phyloP scores from a whole-genome alignment of 2,888 invertebrate species.

The Fragum whitleyi region DNA sequence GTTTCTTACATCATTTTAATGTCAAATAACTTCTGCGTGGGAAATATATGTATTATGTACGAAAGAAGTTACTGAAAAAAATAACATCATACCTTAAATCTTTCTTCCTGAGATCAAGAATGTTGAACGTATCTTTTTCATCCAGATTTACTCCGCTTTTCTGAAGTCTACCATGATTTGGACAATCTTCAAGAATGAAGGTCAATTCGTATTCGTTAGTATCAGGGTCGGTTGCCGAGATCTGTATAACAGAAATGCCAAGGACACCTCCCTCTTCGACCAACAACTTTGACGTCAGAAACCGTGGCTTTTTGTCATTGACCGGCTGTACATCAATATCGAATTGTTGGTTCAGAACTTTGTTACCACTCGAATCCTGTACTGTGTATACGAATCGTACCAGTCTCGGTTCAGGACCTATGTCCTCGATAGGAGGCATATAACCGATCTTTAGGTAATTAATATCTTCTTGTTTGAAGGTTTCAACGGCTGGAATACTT shows the following conservation, averaged over 20 bases:
- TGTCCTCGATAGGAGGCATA: conserved; percentile 83
- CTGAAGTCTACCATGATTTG: conserved; percentile 82
- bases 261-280: conserved; percentile 84
- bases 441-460: conserved; percentile 84
- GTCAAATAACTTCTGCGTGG: too few species aligned
- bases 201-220: conserved; percentile 79
- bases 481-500: conserved; percentile 71
- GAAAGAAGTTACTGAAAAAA: background rate
- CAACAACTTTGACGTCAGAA: conserved; percentile 78
- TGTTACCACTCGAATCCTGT: conserved; percentile 81
- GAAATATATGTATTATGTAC: too few species aligned
- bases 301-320: conserved; percentile 81
- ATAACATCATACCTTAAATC: conserved; percentile 76
- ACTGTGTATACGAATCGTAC: conserved; percentile 82
- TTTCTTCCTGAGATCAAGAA: conserved; percentile 78
- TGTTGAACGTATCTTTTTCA: conserved; percentile 79
- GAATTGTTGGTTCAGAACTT: conserved; percentile 80
- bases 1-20: too few species aligned
- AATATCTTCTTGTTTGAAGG: conserved; percentile 83
- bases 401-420: conserved; percentile 80
- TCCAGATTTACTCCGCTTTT: conserved; percentile 79
- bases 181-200: conserved; percentile 80
- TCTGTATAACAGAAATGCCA: conserved; percentile 80
- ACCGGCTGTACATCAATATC: conserved; percentile 84
- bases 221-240: conserved; percentile 84